These are phyloP conservation scores for Ochlodes sylvanus DNA, from an alignment of 2,888 invertebrate genomes.

Conservation along the genomic window DNA sequence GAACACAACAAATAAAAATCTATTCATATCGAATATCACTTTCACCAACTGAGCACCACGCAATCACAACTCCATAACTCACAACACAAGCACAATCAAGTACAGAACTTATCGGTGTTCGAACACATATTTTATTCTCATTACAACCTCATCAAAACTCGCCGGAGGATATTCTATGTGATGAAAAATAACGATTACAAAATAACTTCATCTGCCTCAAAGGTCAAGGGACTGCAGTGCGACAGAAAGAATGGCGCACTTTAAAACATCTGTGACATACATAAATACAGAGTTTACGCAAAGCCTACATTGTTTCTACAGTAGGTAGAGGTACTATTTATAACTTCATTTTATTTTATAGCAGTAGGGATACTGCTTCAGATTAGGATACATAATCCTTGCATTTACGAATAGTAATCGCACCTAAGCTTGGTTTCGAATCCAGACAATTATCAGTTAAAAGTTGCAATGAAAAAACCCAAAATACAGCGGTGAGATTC, in stretches of 20 bases:
- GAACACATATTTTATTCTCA: slow-evolving; percentile 28
- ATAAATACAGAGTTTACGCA: slow-evolving; percentile 11
- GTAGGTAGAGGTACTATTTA: not conserved
- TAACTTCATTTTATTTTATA: not conserved
- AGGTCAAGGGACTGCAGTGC: slow-evolving; percentile 34
- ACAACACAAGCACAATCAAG: not conserved
- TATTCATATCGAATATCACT: not conserved
- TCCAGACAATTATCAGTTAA: too few relatives aligned
- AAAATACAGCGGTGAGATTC: too few relatives aligned
- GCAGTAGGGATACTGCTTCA: not conserved
- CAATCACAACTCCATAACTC: slow-evolving; percentile 14
- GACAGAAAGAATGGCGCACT: slow-evolving; percentile 31
- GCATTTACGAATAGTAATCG: not conserved
- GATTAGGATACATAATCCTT: not conserved
- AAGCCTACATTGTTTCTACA: slow-evolving; percentile 7
- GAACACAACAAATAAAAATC: too few relatives aligned
- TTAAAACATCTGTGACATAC: slow-evolving; percentile 28
- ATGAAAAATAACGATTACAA: slow-evolving; percentile 15
- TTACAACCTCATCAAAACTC: slow-evolving; percentile 22
- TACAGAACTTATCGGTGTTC: not conserved
- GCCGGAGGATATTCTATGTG: slow-evolving; percentile 14
- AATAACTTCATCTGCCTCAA: slow-evolving; percentile 16
- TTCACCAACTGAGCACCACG: not conserved
- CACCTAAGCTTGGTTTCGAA: too few relatives aligned
- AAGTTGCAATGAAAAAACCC: too few relatives aligned